A percentile compares a stretch with the other conserved stretches of the same genome.
phyloP scores from a whole-genome alignment of 1,140 invertebrate species.

The Geopemphigus sp. region DNA sequence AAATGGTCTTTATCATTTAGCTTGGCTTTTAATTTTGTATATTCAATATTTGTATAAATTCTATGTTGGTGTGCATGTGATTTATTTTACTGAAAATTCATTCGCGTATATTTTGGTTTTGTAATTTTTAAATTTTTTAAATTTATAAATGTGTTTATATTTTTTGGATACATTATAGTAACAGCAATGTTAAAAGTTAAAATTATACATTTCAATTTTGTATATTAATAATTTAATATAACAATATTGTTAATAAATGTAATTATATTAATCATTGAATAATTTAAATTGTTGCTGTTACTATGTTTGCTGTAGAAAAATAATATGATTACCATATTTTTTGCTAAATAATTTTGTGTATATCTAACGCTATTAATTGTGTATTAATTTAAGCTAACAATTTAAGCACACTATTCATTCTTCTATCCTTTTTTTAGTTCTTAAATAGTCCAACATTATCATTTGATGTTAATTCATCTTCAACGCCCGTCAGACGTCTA shows the following conservation, averaged over 20 bases:
- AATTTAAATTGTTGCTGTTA: constrained; percentile 3
- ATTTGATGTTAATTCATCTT: constrained; percentile 58
- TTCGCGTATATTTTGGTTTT: constrained; percentile 3
- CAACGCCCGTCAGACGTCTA: constrained; percentile 57
- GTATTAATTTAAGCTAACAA: background rate
- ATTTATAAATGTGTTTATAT: too few relatives aligned
- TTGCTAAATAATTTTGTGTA: background rate
- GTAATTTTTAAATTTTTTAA: background rate
- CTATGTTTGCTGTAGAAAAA: background rate
- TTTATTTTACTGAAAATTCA: background rate
- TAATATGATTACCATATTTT: constrained; percentile 14
- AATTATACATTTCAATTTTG: background rate
- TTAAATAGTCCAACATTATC: constrained; percentile 71
- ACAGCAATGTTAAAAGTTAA: background rate
- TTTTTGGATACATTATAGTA: background rate
- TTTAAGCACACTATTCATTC: background rate
- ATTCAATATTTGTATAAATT: background rate
- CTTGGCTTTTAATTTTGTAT: constrained; percentile 29
- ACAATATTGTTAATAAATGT: background rate
- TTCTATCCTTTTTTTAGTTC: constrained; percentile 61
- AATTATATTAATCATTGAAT: background rate
- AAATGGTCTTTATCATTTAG: background rate
- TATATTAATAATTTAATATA: background rate
- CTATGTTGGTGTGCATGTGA: background rate
- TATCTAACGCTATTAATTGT: constrained; percentile 16